Conservation (phyloP, 2,888 invertebrate species). For the Athalia circularis region DNA sequence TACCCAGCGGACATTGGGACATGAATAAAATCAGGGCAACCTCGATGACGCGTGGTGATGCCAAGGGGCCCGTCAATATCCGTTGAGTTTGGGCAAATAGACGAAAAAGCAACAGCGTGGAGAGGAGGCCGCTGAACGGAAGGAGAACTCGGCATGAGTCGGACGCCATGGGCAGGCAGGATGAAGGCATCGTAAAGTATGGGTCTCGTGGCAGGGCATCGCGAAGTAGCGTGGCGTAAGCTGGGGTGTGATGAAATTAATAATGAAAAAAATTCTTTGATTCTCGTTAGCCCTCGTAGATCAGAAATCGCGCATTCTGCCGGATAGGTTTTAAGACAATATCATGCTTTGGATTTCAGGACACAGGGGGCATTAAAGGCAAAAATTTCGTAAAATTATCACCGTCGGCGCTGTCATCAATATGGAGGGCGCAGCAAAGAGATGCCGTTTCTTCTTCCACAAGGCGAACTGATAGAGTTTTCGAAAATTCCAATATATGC, state of each 20-base stretch:
- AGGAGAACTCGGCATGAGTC: slow-evolving; percentile 21
- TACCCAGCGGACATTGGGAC: neutral
- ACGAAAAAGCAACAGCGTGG: slow-evolving; percentile 12
- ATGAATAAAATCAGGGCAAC: neutral
- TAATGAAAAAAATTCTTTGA: slow-evolving; percentile 26
- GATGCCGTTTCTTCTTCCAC: slow-evolving; percentile 54
- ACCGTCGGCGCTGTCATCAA: slow-evolving; percentile 83
- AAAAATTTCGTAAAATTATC: slow-evolving; percentile 82
- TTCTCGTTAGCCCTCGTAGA: slow-evolving; percentile 19
- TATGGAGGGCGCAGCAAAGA: slow-evolving; percentile 72
- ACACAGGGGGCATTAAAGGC: slow-evolving; percentile 81
- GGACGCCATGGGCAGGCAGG: slow-evolving; percentile 36
- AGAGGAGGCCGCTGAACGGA: neutral
- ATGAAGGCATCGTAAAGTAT: slow-evolving; percentile 8
- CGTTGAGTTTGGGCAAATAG: neutral
- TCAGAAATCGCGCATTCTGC: slow-evolving; percentile 71
- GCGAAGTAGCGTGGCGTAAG: neutral
- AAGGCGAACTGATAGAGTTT: neutral
- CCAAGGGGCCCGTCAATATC: neutral
- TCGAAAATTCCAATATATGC: slow-evolving; percentile 8
- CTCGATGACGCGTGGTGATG: neutral
- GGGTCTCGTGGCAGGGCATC: slow-evolving; percentile 11
- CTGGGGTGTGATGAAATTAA: slow-evolving; percentile 6
- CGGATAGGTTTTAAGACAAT: slow-evolving; percentile 70
- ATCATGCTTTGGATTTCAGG: slow-evolving; percentile 73